Evolutionary conservation across 2,113 vertebrate genomes (phyloP).

Genomic region (Ceratotherium simum): DNA sequence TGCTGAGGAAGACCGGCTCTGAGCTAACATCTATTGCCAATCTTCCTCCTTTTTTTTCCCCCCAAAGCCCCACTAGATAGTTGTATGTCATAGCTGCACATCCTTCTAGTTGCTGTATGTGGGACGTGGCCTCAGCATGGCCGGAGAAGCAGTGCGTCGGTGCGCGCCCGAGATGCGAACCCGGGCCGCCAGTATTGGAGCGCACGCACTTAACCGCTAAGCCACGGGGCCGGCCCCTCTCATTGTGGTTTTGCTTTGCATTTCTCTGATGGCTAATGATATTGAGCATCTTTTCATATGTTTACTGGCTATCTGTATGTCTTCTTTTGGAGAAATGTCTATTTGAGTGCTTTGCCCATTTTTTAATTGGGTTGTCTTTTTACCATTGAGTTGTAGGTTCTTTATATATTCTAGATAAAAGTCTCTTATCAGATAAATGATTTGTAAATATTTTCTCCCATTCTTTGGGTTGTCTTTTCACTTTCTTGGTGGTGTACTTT

Average conservation of each 20-base stretch:
- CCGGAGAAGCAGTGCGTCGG: too few species aligned
- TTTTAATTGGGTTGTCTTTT: not conserved
- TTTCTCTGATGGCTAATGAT: not conserved
- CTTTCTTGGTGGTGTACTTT: not conserved
- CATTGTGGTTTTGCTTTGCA: not conserved
- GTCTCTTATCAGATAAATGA: not conserved
- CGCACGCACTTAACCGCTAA: too few species aligned
- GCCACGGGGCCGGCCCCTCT: too few species aligned
- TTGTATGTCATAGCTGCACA: too few species aligned
- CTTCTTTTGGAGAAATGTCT: not conserved
- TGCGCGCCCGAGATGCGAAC: too few species aligned
- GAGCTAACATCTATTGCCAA: too few species aligned
- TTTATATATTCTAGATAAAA: not conserved
- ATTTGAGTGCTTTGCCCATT: not conserved
- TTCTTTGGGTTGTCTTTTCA: not conserved
- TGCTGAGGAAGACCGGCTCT: too few species aligned
- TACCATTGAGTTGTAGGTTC: not conserved
- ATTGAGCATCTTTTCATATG: not conserved
- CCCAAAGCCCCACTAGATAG: too few species aligned
- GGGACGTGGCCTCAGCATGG: too few species aligned
- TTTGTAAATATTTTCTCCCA: not conserved
- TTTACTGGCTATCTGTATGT: not conserved
- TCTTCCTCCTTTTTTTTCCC: too few species aligned
- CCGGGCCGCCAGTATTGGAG: too few species aligned
- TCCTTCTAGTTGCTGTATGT: too few species aligned